phyloP scores from a whole-genome alignment of 2,888 invertebrate species.

The Nephrotoma flavescens region DNA sequence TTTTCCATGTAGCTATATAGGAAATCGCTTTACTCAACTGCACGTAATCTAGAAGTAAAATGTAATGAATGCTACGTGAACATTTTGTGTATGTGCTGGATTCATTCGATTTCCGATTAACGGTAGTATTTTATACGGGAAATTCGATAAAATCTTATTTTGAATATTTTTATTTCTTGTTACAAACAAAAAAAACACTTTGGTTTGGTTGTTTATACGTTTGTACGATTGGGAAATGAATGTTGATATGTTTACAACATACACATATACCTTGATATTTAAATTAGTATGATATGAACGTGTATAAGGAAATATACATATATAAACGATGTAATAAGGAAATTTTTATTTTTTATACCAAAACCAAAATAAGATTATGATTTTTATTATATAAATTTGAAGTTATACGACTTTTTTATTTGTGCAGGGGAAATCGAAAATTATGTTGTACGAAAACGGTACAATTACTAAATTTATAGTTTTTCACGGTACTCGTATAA shows the following conservation, averaged over 20 bases:
- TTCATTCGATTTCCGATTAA: neutral
- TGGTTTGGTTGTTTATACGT: neutral
- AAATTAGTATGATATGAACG: no score
- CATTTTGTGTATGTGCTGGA: neutral
- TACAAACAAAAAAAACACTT: neutral
- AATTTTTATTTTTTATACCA: neutral
- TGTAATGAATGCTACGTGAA: neutral
- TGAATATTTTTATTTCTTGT: neutral
- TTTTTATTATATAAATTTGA: neutral
- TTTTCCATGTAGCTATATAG: neutral
- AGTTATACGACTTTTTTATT: neutral
- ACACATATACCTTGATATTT: neutral
- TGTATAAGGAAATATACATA: neutral
- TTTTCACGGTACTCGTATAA: no score
- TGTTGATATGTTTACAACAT: neutral
- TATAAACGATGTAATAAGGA: neutral
- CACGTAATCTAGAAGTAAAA: neutral
- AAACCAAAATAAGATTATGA: neutral
- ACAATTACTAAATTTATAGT: no score
- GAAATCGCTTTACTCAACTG: neutral
- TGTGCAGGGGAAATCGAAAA: neutral
- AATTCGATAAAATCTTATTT: neutral
- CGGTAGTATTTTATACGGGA: neutral
- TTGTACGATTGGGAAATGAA: neutral
- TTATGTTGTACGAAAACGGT: neutral